Evolutionary conservation across 1,140 invertebrate species (phyloP), one percentile per base, ranked within the genome.

Genomic region (Chionoecetes opilio): DNA sequence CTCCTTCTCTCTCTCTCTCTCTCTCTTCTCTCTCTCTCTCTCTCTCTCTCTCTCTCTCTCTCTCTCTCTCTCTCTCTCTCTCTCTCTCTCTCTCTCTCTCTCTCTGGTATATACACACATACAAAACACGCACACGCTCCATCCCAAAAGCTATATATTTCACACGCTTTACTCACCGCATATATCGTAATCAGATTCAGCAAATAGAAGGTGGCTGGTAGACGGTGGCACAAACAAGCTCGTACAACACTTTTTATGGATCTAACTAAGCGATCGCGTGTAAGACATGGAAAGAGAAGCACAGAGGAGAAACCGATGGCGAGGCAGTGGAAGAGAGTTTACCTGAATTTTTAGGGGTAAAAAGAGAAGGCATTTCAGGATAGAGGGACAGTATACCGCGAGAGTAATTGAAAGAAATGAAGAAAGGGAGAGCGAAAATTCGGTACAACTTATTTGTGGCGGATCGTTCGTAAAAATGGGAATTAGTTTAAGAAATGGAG

Each of bases 41-140:
- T 26, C 82, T 84, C 82, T 8, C 82, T 84, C 82, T 84, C 82
- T 84, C 82, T 26, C 82, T 26, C 26, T 84, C 82, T 84, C 82
- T 84, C 82, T 84, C 82, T 84, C 82, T 84, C 82, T 84, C 82
- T 26, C 82, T 26, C 82, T 84, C 82, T 26, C 82, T 84, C 82
- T 26, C n/a, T 8, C 26, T 34, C 32, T 26, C 6, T 26, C 32
- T 26, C 26, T 26, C 82, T 34, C 32, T 26, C n/a, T 34, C n/a
- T 8, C 5, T 5, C 82, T 8, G 82, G 5, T 26, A 5, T 29
- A 84, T 34, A 8, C 26, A 6, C 32, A 5, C 82, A 5, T 84
- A n/a, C n/a, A n/a, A n/a, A n/a, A n/a, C n/a, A n/a, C n/a, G n/a
- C n/a, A n/a, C n/a, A n/a, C n/a, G n/a, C 32, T 84, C 82, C 32